Percentiles rank a stretch among this genome's conserved stretches.
phyloP scores from a whole-genome alignment of 2,888 invertebrate genomes.

The Hemicrepidius hirtus region DNA sequence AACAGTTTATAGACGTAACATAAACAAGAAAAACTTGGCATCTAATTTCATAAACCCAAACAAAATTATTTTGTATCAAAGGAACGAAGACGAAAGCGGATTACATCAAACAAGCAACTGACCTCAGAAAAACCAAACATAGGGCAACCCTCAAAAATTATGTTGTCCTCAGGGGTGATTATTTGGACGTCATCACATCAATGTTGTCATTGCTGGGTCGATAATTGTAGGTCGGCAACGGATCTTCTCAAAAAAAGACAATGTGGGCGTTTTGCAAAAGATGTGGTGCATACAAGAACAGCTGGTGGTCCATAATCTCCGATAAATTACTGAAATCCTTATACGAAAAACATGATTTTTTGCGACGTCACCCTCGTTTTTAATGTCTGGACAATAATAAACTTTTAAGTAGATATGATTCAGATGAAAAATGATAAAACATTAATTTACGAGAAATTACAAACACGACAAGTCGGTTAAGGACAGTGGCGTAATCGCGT shows the following conservation, averaged over 20 bases:
- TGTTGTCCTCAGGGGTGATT: slow-evolving; percentile 63
- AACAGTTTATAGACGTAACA: not conserved
- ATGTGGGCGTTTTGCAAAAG: slow-evolving; percentile 46
- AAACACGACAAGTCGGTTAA: too few relatives aligned
- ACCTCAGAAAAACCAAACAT: slow-evolving; percentile 16
- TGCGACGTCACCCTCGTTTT: too few relatives aligned
- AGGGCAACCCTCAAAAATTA: slow-evolving; percentile 61
- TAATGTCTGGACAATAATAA: too few relatives aligned
- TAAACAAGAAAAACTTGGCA: not conserved
- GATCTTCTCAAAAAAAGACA: slow-evolving; percentile 45
- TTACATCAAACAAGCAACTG: not conserved
- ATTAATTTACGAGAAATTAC: too few relatives aligned
- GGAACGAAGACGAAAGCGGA: not conserved
- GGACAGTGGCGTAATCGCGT: too few relatives aligned
- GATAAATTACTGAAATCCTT: too few relatives aligned
- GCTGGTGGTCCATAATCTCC: slow-evolving; percentile 13
- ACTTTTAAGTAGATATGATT: too few relatives aligned
- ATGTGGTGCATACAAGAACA: slow-evolving; percentile 22
- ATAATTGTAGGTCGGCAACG: slow-evolving; percentile 64
- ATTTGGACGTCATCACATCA: slow-evolving; percentile 65
- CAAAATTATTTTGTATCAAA: not conserved
- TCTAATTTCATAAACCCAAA: not conserved
- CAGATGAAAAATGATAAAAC: too few relatives aligned
- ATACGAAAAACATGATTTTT: too few relatives aligned
- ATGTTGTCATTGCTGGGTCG: slow-evolving; percentile 62